A percentile compares a stretch with the other conserved stretches of the same genome.
Evolutionary conservation across 1,140 invertebrate genomes (phyloP).

Genomic region (Branchinecta lindahli): DNA sequence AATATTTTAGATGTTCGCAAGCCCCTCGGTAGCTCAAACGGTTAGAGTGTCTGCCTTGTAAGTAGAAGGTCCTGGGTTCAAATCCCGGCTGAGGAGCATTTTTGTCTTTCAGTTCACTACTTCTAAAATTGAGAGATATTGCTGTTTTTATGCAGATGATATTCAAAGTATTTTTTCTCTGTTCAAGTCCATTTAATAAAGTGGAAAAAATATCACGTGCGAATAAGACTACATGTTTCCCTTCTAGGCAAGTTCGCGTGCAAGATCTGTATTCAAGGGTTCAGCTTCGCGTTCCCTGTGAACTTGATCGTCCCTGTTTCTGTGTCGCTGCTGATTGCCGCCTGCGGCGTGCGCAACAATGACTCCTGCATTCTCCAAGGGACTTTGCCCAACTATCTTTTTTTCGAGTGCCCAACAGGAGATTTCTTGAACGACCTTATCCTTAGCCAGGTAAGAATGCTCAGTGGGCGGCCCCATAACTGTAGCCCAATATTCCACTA

Average conservation of each 20-base stretch:
- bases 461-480: not conserved
- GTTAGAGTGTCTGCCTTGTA: too few relatives aligned
- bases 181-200: too few relatives aligned
- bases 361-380: conserved; percentile 75
- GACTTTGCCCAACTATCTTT: conserved; percentile 69
- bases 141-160: too few relatives aligned
- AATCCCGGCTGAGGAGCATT: too few relatives aligned
- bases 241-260: conserved; percentile 70
- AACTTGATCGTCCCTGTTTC: conserved; percentile 77
- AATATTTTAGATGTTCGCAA: too few relatives aligned
- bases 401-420: conserved; percentile 68
- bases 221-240: too few relatives aligned
- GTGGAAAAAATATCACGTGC: too few relatives aligned
- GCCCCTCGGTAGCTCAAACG: too few relatives aligned
- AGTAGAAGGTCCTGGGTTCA: too few relatives aligned
- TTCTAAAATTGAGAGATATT: too few relatives aligned
- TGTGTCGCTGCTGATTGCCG: conserved; percentile 70
- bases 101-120: too few relatives aligned
- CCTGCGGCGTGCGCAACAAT: conserved; percentile 65
- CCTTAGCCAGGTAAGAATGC: conserved; percentile 43
- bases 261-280: conserved; percentile 89
- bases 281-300: conserved; percentile 88
- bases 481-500: not conserved
- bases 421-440: conserved; percentile 71
- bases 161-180: too few relatives aligned